Base-by-base conservation (phyloP, 2,113 vertebrate genomes). In the Brachionichthys hirsutus region DNA sequence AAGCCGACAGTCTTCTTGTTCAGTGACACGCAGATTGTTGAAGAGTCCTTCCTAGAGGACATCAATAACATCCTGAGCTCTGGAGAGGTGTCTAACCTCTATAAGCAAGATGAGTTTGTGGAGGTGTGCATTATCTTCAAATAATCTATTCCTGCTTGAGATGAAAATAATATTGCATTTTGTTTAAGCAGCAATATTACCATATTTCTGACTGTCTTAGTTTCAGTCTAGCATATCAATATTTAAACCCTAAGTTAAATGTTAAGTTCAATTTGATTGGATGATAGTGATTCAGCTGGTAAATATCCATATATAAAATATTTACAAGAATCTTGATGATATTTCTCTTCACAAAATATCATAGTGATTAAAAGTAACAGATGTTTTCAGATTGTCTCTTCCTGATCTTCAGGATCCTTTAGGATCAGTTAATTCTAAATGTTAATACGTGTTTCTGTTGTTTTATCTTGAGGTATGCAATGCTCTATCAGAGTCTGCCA, bases 51-150 rank as follows among this genome's bases (percentile, higher is more conserved):
- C 77, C 80, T 95, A 4, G 94, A 94, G 61, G 94, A 96, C 70
- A 92, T 95, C 56, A 95, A 95, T 81, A 95, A 94, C 73, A 88
- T 96, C 59, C 87, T 97, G 57, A 95, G 93, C 81, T 94, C 93
- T 0, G 95, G 94, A 50, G 94, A 95, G 71, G 94, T 95, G 50
- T 94, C 94, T 14, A 95, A 93, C 67, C 93, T 96, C 45, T 96
- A 94, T 80, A 95, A 93, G 70, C 18, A 79, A 1, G 93, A 95
- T 1, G 94, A 95, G 54, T 92, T 94, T 73, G 92, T 89, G 34
- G 93, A 95, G 92, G 94, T 94, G 15, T 48, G 68, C 54, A 4
- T 47, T 55, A 0, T 9, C 11, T 30, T 56, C 15, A 19, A 5
- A 36, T 22, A 1, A 10, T 30, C n/a, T n/a, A n/a, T n/a, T n/a